Percentiles rank a stretch among this genome's conserved stretches.
phyloP scores from a whole-genome alignment of 30 jellyfish, hydroid and myxozoan species.

The Nemopilema nomurai region DNA sequence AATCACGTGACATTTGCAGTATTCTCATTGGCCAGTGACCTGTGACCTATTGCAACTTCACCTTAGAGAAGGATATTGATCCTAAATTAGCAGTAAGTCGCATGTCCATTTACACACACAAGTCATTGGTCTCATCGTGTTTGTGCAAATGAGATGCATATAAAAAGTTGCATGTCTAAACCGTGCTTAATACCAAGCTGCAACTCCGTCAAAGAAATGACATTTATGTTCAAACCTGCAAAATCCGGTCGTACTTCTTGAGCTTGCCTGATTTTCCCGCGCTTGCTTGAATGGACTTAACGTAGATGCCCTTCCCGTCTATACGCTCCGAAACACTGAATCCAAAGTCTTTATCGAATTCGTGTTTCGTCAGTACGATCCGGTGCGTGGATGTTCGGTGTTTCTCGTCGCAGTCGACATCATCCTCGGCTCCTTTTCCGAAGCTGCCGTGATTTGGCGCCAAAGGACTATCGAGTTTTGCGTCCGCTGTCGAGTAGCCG shows the following conservation, averaged over 20 bases:
- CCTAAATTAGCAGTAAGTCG: no score
- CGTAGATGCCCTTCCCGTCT: slow-evolving; percentile 58
- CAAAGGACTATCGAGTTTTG: background rate
- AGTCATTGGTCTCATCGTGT: no score
- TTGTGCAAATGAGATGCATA: no score
- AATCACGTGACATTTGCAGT: no score
- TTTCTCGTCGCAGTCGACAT: slow-evolving; percentile 7
- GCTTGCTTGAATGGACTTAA: slow-evolving; percentile 55
- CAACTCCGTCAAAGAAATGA: background rate
- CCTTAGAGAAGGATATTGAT: no score
- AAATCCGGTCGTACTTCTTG: slow-evolving; percentile 55
- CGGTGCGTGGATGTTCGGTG: slow-evolving; percentile 38
- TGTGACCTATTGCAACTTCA: no score
- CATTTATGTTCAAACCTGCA: slow-evolving; percentile 47
- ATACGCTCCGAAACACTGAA: slow-evolving; percentile 74
- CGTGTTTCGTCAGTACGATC: slow-evolving; percentile 31
- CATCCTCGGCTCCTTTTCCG: background rate
- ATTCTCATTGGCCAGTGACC: no score
- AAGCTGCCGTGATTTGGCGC: background rate
- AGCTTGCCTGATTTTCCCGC: slow-evolving; percentile 39
- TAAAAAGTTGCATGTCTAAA: no score
- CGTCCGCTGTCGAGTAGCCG: slow-evolving; percentile 20
- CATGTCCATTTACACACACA: no score
- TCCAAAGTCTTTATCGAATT: slow-evolving; percentile 58
- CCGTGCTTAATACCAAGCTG: no score